These are phyloP conservation scores for Burhinus oedicnemus DNA, from an alignment of 2,113 vertebrate genomes.

Conservation along the genomic window DNA sequence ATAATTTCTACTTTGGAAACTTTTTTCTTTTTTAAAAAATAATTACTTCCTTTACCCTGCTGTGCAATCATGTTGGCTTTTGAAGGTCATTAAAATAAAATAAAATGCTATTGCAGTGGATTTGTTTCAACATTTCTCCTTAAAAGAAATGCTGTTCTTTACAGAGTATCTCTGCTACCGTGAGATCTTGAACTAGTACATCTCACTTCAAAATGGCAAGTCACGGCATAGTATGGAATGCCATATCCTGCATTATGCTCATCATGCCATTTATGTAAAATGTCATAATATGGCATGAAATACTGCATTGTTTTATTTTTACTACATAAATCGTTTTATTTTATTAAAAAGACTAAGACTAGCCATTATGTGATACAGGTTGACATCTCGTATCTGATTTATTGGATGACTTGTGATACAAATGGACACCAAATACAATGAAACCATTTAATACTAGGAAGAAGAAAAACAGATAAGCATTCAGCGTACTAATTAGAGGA, in stretches of 20 bases:
- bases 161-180: background rate
- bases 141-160: background rate
- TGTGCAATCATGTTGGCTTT: background rate
- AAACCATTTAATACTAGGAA: background rate
- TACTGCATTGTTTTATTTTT: background rate
- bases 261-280: background rate
- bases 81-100: background rate
- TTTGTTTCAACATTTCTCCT: background rate
- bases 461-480: slow-evolving; percentile 4
- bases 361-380: background rate
- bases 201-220: background rate
- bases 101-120: background rate
- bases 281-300: background rate
- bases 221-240: background rate
- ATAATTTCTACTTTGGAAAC: background rate
- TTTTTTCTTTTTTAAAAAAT: background rate
- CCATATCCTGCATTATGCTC: background rate
- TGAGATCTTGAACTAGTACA: background rate
- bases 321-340: background rate
- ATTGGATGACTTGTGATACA: background rate
- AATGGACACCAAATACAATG: background rate
- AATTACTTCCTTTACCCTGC: background rate
- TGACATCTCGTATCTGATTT: background rate
- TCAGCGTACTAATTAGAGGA: background rate
- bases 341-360: background rate